Evolutionary conservation across 1,140 invertebrate species (phyloP), one percentile per base, ranked within the genome.

Genomic region (Manduca sexta): DNA sequence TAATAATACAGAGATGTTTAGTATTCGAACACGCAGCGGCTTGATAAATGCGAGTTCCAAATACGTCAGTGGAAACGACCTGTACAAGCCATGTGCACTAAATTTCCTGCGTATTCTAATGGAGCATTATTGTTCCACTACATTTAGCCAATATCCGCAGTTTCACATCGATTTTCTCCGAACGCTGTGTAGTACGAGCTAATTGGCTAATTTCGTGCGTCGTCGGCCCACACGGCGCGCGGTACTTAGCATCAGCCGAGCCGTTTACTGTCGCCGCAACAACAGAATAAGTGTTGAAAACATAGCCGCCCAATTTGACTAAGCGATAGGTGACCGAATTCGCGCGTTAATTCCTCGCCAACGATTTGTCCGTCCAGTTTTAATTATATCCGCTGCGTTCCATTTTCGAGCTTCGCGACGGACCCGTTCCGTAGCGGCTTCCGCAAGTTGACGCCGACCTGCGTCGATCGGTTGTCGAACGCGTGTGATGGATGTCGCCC

Each of bases 341-440:
- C 65, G 69, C 69, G 56, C 49, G 67, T 74, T 74, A 68, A 82
- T 72, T 69, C 65, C 64, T 53, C 66, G 74, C 74, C 72, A 69
- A 62, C 67, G 68, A 74, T 69, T 71, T 74, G 68, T 77, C 64
- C 66, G 70, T 63, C 64, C 60, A 65, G 68, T 74, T 77, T 79
- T 82, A 82, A 82, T 82, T 82, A 80, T 82, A 79, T 74, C 74
- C 72, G 72, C 75, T 78, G 67, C 58, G 78, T 72, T 77, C 78
- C 74, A 79, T 79, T 80, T 82, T 77, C 75, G 70, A 72, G 62
- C 63, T 56, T 64, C 64, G 69, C 62, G 60, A 59, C 69, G 68
- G 61, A 67, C 74, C 64, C 65, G 66, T 62, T 60, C 59, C 62
- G 59, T 56, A 56, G 40, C 46, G 45, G 69, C 75, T 76, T 74